Conservation (phyloP, 2,797 vertebrate genomes). For the Simalia tracyae region DNA sequence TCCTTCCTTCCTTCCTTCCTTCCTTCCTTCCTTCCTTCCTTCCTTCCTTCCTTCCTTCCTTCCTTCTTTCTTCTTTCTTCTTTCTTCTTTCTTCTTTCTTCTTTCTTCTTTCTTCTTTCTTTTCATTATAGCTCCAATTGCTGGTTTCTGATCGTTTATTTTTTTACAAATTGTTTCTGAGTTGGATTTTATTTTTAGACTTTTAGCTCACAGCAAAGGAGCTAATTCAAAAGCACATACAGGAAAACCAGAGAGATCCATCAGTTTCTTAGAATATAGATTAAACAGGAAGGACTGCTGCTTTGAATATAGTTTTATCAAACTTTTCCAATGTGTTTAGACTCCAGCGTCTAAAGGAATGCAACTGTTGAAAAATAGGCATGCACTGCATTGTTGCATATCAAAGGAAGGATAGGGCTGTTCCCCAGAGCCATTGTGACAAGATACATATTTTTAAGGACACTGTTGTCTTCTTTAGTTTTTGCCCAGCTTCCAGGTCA, state of each 20-base stretch:
- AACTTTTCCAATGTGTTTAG: slow-evolving; percentile 50
- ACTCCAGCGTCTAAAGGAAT: slow-evolving; percentile 41
- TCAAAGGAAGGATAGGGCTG: slow-evolving; percentile 47
- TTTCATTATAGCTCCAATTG: background rate
- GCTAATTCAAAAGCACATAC: slow-evolving; percentile 28
- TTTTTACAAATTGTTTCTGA: background rate
- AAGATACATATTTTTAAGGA: slow-evolving; percentile 54
- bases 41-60: no score
- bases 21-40: background rate
- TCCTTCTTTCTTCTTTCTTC: no score
- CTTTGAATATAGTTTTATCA: slow-evolving; percentile 45
- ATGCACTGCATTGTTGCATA: slow-evolving; percentile 33
- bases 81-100: background rate
- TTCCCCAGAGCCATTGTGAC: slow-evolving; percentile 38
- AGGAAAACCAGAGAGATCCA: slow-evolving; percentile 42
- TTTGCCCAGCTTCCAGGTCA: slow-evolving; percentile 60
- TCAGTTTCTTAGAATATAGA: slow-evolving; percentile 47
- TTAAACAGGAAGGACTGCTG: slow-evolving; percentile 42
- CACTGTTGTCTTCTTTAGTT: slow-evolving; percentile 39
- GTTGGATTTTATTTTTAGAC: slow-evolving; percentile 44
- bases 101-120: background rate
- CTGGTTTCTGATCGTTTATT: background rate
- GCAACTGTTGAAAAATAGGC: slow-evolving; percentile 43
- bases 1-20: accelerated
- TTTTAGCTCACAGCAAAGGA: background rate